A percentile compares a stretch with the other conserved stretches of the same genome.
Evolutionary conservation across 30 jellyfish, hydroid and myxozoan genomes (phyloP).

Genomic region (Cassiopea andromeda): DNA sequence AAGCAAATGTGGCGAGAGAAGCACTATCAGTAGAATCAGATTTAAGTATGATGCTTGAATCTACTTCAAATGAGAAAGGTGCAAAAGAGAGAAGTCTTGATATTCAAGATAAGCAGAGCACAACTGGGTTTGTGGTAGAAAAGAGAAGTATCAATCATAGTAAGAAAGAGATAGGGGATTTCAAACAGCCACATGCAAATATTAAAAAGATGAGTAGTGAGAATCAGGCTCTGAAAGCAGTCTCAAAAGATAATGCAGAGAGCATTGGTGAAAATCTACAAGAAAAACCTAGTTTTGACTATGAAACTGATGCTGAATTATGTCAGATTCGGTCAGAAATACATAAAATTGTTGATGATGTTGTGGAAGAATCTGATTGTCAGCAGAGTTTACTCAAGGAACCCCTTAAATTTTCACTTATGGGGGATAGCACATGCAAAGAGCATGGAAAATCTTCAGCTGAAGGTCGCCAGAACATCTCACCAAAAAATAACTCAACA

Average conservation of each 20-base stretch:
- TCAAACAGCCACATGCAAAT: not conserved
- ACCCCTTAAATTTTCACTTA: constrained; percentile 11
- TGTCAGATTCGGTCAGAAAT: constrained; percentile 10
- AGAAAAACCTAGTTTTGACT: constrained; percentile 16
- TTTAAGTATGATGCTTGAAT: not conserved
- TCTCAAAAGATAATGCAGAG: not conserved
- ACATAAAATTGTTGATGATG: constrained; percentile 3
- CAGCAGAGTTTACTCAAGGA: constrained; percentile 3
- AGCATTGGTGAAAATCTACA: not conserved
- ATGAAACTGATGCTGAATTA: constrained; percentile 35
- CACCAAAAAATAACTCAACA: not conserved
- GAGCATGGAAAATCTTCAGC: not conserved
- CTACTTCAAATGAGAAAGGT: not conserved
- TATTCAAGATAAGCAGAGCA: not conserved
- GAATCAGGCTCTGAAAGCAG: not conserved
- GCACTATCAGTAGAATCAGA: not conserved
- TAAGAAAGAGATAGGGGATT: not conserved
- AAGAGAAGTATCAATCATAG: not conserved
- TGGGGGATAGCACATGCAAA: not conserved
- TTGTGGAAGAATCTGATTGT: constrained; percentile 40
- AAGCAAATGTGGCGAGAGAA: no score
- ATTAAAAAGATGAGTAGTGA: not conserved
- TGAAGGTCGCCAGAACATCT: not conserved
- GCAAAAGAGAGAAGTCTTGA: not conserved
- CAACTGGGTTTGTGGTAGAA: not conserved